Base-by-base conservation (phyloP, 2,113 vertebrate genomes). In the Corynorhinus townsendii region DNA sequence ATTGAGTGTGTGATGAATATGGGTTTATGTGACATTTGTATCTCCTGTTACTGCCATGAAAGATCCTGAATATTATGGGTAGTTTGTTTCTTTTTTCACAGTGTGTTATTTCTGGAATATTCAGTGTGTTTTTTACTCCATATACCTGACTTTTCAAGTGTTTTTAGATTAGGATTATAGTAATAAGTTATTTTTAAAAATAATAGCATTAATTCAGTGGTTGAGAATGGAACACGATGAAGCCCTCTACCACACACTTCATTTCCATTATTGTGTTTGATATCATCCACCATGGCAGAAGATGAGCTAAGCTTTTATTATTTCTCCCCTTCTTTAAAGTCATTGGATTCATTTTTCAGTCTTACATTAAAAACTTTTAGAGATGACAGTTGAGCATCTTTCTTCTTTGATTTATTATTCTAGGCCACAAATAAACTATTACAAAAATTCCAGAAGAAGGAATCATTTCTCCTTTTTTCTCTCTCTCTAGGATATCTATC, bases 311-410 rank as follows among this genome's bases (percentile, higher is more conserved):
- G 14, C 3, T 89, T 94, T 86, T 52, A 35, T 11, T 77, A 12
- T 19, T 64, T 91, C 72, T 35, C 11, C 14, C 1, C 17, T 80
- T 81, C 20, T 86, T 81, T 68, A 49, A 81, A 93, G 6, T 56
- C 5, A 43, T 66, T 89, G 43, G 6, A 52, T 45, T 59, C 49
- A 66, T 71, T 94, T 84, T 84, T 89, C n/a, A 69, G 14, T 47
- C 71, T 94, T 71, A 90, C 35, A n/a, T n/a, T 91, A 84, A 90
- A 85, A 77, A 9, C 47, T 71, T 89, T 91, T 86, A 66, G 17
- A 4, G 7, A 56, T 73, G 47, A 76, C 45, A 71, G 3, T 26
- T 54, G 15, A 14, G 2, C 90, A 72, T 89, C 30, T 79, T 49
- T 5, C n/a, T 88, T 64, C 30, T 10, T 12, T 56, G 79, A 43